Base-by-base conservation (phyloP, 2,888 invertebrate genomes). In the Hoplodrina ambigua region DNA sequence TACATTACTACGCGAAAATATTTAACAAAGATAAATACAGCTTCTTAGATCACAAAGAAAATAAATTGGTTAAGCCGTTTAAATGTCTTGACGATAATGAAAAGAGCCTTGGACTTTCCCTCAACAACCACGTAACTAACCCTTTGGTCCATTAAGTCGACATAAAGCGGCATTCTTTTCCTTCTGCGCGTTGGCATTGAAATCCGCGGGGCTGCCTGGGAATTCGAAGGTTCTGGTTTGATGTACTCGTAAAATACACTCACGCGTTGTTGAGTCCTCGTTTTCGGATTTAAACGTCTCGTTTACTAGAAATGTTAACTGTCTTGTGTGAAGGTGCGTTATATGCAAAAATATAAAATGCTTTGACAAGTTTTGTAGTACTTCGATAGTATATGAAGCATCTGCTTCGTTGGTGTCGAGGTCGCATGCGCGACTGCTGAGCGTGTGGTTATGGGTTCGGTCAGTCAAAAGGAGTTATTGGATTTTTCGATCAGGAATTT, bases 91-190 rank as follows among this genome's bases (percentile, higher is more conserved):
- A 30, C 6, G 13, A 19, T 61, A 69, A 70, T 72, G 68, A 71
- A 59, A 71, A 66, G 37, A 58, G 25, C 68, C 63, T 77, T 82
- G 59, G 59, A 60, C 71, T 63, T 49, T 63, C 20, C 30, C 37
- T 20, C 52, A 59, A 75, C 68, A 62, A 44, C 54, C 64, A 37
- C 13, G 46, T 71, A 66, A 62, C 58, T 66, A 75, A 69, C 64
- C 74, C 71, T 83, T 72, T 78, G 71, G 77, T 85, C 75, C 78
- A 85, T 80, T 85, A 83, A 57, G 56, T 53, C 55, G 20, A 78
- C 59, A 74, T 72, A 72, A 82, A 81, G 64, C 46, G 58, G 46
- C 52, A 71, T 78, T 78, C n/a, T 78, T 71, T 75, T 72, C 68
- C 64, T 69, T 41, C 75, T 67, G 58, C 63, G 71, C 33, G 59